Percentiles rank a stretch among this genome's conserved stretches.
Evolutionary conservation across 2,797 vertebrate genomes (phyloP).

Genomic region (Benthosema pterotum): DNA sequence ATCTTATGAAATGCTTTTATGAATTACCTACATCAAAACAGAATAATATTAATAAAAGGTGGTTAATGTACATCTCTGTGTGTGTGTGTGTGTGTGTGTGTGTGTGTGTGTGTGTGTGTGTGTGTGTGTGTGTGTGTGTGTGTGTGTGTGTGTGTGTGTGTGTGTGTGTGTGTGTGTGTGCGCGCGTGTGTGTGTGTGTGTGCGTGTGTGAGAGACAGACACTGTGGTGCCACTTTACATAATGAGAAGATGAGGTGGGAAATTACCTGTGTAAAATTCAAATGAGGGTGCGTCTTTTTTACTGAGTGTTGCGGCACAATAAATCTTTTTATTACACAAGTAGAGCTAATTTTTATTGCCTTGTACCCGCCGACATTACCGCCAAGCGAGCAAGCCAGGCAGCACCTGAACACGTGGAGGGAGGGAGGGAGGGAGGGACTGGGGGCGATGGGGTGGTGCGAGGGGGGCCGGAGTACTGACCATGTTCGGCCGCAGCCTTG

Average conservation of each 20-base stretch:
- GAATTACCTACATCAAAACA: too few species aligned
- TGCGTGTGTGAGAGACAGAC: too few species aligned
- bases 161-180: too few species aligned
- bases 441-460: neutral
- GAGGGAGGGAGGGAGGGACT: neutral
- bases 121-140: too few species aligned
- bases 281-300: conserved; percentile 52
- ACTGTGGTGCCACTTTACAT: conserved; percentile 29
- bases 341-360: conserved; percentile 77
- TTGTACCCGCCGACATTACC: conserved; percentile 80
- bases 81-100: too few species aligned
- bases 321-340: conserved; percentile 75
- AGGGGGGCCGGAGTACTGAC: conserved; percentile 81
- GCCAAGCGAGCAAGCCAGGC: conserved; percentile 26
- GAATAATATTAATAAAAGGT: too few species aligned
- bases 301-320: conserved; percentile 65
- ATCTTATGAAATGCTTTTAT: too few species aligned
- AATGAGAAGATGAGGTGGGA: conserved; percentile 38
- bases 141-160: too few species aligned
- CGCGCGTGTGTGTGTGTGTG: too few species aligned
- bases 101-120: too few species aligned
- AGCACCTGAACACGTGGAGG: neutral
- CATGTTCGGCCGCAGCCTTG: conserved; percentile 90
- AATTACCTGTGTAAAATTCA: conserved; percentile 60
- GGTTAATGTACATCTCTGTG: too few species aligned